Conservation (phyloP, 2,888 invertebrate species). For the Nymphalis urticae region DNA sequence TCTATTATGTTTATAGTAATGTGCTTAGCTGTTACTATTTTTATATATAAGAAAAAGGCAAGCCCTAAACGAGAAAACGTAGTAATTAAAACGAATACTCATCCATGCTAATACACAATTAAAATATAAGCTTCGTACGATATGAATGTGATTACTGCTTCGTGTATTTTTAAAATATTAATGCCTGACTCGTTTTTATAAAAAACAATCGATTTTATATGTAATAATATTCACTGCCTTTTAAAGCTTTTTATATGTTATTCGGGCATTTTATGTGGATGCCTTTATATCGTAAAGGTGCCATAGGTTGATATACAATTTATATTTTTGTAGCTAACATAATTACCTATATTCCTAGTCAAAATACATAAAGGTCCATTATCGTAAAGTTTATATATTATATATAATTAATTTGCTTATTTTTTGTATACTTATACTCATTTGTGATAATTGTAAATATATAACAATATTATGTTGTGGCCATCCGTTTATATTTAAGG, state of each 20-base stretch:
- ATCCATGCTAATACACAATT: conserved; percentile 29
- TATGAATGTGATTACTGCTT: background rate
- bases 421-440: conserved; percentile 56
- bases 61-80: conserved; percentile 22
- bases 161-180: background rate
- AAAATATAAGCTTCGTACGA: background rate
- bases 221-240: conserved; percentile 60
- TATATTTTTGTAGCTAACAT: conserved; percentile 14
- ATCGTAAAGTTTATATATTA: conserved; percentile 29
- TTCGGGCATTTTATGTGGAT: conserved; percentile 2
- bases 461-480: conserved; percentile 67
- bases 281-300: conserved; percentile 69
- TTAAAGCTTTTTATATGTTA: conserved; percentile 55
- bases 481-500: conserved; percentile 60
- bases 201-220: conserved; percentile 28
- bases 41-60: conserved; percentile 25
- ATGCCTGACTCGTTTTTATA: background rate
- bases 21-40: conserved; percentile 52
- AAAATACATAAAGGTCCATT: conserved; percentile 45
- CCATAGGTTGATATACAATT: conserved; percentile 53
- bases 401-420: conserved; percentile 35
- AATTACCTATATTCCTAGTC: conserved; percentile 58
- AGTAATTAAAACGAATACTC: conserved; percentile 25
- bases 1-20: conserved; percentile 54
- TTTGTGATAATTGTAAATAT: conserved; percentile 76